Evolutionary conservation across 2,888 invertebrate genomes (phyloP).

Genomic region (Drosophila maculinotata): DNA sequence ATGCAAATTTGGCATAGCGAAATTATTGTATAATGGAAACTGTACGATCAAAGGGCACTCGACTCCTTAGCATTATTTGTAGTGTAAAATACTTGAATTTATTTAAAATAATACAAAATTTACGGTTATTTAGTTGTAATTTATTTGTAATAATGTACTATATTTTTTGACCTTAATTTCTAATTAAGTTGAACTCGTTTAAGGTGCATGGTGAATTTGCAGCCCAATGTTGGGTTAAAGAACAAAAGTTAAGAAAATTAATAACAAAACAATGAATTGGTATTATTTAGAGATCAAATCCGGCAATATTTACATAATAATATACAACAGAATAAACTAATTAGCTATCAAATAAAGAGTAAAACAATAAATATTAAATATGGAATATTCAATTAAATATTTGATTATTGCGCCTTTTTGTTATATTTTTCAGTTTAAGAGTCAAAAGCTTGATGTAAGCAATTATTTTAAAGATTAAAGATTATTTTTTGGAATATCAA

Average conservation of each 20-base stretch:
- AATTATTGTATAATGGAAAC: conserved; percentile 33
- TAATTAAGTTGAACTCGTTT: conserved; percentile 55
- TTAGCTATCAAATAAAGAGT: conserved; percentile 63
- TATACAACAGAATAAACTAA: conserved; percentile 49
- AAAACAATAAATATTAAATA: conserved; percentile 36
- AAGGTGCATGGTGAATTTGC: conserved; percentile 40
- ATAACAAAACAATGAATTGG: conserved; percentile 28
- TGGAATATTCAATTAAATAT: conserved; percentile 11
- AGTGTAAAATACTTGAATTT: conserved; percentile 54
- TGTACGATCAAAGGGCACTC: conserved; percentile 61
- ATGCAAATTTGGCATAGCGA: conserved; percentile 47
- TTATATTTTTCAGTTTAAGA: too few relatives aligned
- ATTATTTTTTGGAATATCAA: too few relatives aligned
- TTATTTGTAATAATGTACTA: conserved; percentile 67
- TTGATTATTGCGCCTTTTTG: neutral
- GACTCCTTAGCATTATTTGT: conserved; percentile 60
- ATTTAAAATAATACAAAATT: conserved; percentile 34
- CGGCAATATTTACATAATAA: conserved; percentile 75
- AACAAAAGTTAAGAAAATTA: conserved; percentile 48
- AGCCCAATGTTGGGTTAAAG: conserved; percentile 53
- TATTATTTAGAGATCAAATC: conserved; percentile 48
- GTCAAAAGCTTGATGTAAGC: too few relatives aligned
- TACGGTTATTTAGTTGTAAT: conserved; percentile 77
- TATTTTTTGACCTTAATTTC: conserved; percentile 49
- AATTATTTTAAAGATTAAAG: too few relatives aligned